phyloP scores from a whole-genome alignment of 2,888 invertebrate species.

The Lithosia quadra region DNA sequence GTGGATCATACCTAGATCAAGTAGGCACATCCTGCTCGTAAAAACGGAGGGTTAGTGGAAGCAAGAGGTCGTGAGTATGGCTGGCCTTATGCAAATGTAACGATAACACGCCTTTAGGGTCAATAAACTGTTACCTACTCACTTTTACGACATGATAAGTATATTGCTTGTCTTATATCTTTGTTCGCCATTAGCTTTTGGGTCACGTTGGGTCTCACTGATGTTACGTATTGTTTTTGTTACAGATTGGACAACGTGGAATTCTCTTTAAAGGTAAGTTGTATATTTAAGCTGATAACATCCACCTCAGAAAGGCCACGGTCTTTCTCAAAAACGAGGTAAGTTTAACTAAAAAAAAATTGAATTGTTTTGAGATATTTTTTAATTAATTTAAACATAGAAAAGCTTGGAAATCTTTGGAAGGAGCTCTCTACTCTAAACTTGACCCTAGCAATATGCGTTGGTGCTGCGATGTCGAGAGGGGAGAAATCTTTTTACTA shows the following conservation, averaged over 20 bases:
- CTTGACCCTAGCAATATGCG: too few species aligned
- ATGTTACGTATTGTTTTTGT: constrained; percentile 64
- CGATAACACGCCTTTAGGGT: constrained; percentile 84
- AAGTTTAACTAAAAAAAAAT: too few species aligned
- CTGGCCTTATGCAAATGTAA: constrained; percentile 82
- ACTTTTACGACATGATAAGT: constrained; percentile 84
- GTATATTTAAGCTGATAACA: constrained; percentile 13
- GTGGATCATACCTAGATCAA: constrained; percentile 58
- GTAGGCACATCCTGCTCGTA: constrained; percentile 69
- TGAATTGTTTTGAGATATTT: not conserved
- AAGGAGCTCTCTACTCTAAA: too few species aligned
- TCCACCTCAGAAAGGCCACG: not conserved
- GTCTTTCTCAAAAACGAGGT: not conserved
- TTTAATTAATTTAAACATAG: not conserved
- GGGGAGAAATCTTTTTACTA: too few species aligned
- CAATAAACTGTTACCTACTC: constrained; percentile 84
- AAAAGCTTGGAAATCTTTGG: too few species aligned
- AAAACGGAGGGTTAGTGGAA: constrained; percentile 74
- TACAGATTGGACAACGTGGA: constrained; percentile 65
- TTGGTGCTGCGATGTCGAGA: too few species aligned
- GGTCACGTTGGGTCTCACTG: constrained; percentile 62
- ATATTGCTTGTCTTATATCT: constrained; percentile 74
- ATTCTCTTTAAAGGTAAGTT: constrained; percentile 47
- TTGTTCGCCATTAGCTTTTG: constrained; percentile 63
- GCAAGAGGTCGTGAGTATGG: constrained; percentile 66